Evolutionary conservation across 1,140 invertebrate species (phyloP).

Genomic region (Rhyzopertha dominica): DNA sequence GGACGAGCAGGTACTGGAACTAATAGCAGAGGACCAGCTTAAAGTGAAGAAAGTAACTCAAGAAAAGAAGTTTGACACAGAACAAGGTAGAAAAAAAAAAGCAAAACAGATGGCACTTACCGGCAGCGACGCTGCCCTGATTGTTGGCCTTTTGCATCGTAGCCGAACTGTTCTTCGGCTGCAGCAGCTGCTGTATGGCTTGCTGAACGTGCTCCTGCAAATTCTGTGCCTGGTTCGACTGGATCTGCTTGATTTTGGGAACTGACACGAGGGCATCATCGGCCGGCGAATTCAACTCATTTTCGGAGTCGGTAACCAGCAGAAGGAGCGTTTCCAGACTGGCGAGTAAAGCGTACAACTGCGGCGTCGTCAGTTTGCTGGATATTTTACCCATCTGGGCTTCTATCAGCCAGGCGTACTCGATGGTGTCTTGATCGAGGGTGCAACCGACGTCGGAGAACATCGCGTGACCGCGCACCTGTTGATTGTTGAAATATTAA

Average conservation of each 20-base stretch:
- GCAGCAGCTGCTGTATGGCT: conserved; percentile 39
- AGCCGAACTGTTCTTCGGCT: conserved; percentile 23
- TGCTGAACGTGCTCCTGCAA: conserved; percentile 34
- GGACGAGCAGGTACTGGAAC: no score
- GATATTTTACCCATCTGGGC: conserved; percentile 76
- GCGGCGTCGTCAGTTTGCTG: conserved; percentile 72
- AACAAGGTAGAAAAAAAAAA: no score
- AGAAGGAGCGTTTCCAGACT: conserved; percentile 86
- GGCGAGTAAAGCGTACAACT: conserved; percentile 79
- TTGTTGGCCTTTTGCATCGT: conserved; percentile 10
- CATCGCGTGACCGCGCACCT: conserved; percentile 92
- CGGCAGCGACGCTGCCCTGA: not conserved
- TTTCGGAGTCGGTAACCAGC: conserved; percentile 83
- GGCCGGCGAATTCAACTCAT: conserved; percentile 69
- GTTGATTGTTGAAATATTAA: no score
- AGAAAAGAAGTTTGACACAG: no score
- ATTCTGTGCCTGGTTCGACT: no score
- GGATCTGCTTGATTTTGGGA: conserved; percentile 31
- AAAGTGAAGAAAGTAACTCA: no score
- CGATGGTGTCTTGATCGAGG: conserved; percentile 89
- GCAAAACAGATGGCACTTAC: no score
- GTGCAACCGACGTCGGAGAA: conserved; percentile 88
- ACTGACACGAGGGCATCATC: conserved; percentile 31
- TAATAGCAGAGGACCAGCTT: no score
- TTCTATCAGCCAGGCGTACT: conserved; percentile 93